phyloP scores from a whole-genome alignment of 2,888 invertebrate genomes.

The Amphimallon solstitiale region DNA sequence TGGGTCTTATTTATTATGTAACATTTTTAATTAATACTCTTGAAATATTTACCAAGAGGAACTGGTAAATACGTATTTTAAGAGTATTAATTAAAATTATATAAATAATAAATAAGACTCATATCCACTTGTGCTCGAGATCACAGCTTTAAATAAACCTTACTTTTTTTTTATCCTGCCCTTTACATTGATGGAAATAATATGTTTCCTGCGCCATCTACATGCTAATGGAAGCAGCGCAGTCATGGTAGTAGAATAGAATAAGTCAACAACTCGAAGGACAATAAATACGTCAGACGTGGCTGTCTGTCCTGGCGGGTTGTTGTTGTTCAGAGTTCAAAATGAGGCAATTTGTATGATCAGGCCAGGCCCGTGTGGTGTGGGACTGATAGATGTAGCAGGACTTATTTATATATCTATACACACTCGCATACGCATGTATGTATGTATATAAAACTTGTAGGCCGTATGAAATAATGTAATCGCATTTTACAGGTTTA shows the following conservation, averaged over 20 bases:
- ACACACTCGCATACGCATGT: not conserved
- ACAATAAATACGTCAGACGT: slow-evolving; percentile 46
- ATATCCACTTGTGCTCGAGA: too few species aligned
- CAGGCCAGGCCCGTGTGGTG: slow-evolving; percentile 46
- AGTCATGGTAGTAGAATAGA: slow-evolving; percentile 40
- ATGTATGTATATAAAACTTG: not conserved
- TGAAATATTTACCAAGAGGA: too few species aligned
- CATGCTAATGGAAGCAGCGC: slow-evolving; percentile 36
- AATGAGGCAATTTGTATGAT: slow-evolving; percentile 50
- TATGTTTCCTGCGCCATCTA: slow-evolving; percentile 13
- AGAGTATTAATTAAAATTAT: too few species aligned
- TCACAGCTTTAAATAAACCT: not conserved
- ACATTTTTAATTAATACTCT: too few species aligned
- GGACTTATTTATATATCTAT: slow-evolving; percentile 8
- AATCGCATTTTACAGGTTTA: too few species aligned
- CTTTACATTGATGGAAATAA: slow-evolving; percentile 21
- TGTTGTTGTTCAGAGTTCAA: slow-evolving; percentile 41
- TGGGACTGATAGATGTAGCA: slow-evolving; percentile 47
- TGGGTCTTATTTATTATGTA: too few species aligned
- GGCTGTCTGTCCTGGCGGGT: slow-evolving; percentile 43
- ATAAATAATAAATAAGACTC: too few species aligned
- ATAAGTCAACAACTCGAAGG: slow-evolving; percentile 43
- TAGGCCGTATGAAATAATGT: too few species aligned
- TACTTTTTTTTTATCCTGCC: not conserved
- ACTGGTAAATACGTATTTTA: not conserved